These are phyloP conservation scores for Delphinapterus leucas DNA, from an alignment of 2,113 vertebrate genomes.

Conservation along the genomic window DNA sequence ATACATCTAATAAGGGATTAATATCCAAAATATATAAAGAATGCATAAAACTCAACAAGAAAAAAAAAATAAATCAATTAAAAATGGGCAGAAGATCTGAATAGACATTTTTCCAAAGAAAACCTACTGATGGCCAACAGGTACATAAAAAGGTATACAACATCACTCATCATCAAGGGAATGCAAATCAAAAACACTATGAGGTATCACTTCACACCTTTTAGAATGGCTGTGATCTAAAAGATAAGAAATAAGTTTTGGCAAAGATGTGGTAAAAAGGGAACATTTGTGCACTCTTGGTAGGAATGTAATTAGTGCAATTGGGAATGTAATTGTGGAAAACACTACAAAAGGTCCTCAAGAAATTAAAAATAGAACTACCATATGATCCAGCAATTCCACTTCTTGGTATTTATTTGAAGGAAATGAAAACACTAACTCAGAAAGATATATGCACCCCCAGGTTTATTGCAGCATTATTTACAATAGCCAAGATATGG, in stretches of 20 bases:
- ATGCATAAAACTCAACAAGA: background rate
- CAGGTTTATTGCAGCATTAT: background rate
- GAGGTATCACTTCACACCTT: background rate
- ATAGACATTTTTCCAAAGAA: background rate
- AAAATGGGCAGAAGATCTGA: background rate
- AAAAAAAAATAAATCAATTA: background rate
- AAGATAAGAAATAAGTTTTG: background rate
- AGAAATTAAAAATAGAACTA: background rate
- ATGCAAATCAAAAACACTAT: background rate
- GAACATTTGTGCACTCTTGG: background rate
- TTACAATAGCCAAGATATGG: background rate
- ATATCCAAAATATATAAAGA: background rate
- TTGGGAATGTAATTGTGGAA: background rate
- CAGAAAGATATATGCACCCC: background rate
- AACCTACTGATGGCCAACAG: background rate
- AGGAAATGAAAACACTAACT: background rate
- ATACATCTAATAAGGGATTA: background rate
- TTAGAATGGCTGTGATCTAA: background rate
- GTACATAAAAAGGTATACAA: background rate
- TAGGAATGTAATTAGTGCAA: background rate
- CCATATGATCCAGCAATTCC: background rate
- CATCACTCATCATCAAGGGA: background rate
- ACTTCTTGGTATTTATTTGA: background rate
- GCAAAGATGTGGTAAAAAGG: rapidly evolving
- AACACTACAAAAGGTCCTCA: background rate